phyloP scores from a whole-genome alignment of 1,140 invertebrate species.

The honey bee (Apis mellifera) region DNA sequence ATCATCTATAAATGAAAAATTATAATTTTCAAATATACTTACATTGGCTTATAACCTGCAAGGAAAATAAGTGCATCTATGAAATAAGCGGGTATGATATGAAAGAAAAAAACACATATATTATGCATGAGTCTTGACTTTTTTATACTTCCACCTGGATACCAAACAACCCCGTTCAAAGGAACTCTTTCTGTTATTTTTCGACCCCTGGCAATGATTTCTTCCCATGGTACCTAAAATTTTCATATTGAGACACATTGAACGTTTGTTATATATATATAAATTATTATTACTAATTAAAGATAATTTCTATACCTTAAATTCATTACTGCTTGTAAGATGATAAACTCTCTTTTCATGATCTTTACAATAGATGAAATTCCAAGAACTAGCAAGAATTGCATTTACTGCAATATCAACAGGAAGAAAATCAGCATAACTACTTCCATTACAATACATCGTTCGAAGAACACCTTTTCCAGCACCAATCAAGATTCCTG shows the following conservation, averaged over 20 bases:
- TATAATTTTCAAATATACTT: conserved; percentile 70
- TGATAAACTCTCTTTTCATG: conserved; percentile 84
- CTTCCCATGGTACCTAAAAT: conserved; percentile 87
- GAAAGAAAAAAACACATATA: conserved; percentile 91
- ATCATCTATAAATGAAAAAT: background rate
- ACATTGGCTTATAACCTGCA: conserved; percentile 92
- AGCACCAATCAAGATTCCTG: conserved; percentile 88
- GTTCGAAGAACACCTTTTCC: conserved; percentile 93
- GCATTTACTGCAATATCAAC: conserved; percentile 90
- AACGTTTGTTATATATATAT: background rate
- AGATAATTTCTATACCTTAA: conserved; percentile 83
- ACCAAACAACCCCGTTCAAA: conserved; percentile 91
- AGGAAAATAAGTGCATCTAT: conserved; percentile 89
- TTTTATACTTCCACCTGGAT: conserved; percentile 94
- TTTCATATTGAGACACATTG: background rate
- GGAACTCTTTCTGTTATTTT: conserved; percentile 88
- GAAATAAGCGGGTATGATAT: conserved; percentile 91
- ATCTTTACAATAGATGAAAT: conserved; percentile 80
- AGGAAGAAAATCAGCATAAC: conserved; percentile 92
- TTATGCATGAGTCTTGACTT: conserved; percentile 88
- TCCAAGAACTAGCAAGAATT: conserved; percentile 85
- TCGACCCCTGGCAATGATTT: conserved; percentile 93
- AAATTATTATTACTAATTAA: background rate
- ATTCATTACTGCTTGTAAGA: conserved; percentile 88
- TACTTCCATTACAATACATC: conserved; percentile 90